phyloP scores from a whole-genome alignment of 1,140 invertebrate genomes.

The Caenorhabditis latens region DNA sequence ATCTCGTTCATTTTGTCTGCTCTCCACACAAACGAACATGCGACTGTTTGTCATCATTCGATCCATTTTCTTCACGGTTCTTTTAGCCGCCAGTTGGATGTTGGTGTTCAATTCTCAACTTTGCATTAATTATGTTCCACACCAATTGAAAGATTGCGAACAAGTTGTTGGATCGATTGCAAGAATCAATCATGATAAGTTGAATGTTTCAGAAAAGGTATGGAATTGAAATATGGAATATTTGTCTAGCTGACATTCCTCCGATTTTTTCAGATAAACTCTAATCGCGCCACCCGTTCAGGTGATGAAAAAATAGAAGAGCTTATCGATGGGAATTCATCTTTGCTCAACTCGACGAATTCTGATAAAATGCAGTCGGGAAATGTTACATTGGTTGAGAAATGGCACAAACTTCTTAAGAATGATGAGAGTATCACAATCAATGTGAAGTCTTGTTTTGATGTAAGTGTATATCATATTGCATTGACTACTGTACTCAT shows the following conservation, averaged over 20 bases:
- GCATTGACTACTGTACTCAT: background rate
- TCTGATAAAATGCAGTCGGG: background rate
- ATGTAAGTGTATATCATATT: background rate
- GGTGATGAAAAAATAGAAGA: no score
- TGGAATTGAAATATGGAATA: no score
- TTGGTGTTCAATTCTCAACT: background rate
- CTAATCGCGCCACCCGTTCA: no score
- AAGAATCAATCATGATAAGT: background rate
- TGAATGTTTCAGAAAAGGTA: background rate
- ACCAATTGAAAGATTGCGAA: background rate
- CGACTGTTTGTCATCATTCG: slow-evolving; percentile 27
- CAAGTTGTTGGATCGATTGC: background rate
- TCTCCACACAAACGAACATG: background rate
- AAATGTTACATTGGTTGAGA: background rate
- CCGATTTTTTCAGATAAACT: no score
- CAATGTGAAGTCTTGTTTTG: slow-evolving; percentile 40
- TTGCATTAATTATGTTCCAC: slow-evolving; percentile 33
- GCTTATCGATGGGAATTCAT: background rate
- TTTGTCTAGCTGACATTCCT: no score
- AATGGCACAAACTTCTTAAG: background rate
- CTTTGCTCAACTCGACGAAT: background rate
- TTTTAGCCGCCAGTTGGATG: background rate
- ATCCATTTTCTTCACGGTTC: slow-evolving; percentile 6
- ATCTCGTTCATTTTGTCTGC: background rate
- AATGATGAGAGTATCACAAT: background rate